Evolutionary conservation across 2,797 vertebrate genomes (phyloP).

Genomic region (Rousettus madagascariensis): DNA sequence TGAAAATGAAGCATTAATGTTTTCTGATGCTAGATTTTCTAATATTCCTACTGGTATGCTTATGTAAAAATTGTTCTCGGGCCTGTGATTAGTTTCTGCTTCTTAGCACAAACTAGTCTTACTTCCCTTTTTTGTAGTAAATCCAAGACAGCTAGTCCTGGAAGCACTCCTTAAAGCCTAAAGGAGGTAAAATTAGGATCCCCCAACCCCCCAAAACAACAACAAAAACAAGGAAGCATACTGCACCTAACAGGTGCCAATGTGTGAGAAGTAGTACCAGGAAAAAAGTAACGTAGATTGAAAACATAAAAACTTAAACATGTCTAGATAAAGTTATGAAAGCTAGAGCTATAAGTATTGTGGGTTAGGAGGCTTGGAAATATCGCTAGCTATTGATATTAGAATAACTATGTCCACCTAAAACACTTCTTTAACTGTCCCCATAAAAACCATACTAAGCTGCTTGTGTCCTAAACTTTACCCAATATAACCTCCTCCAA

Average conservation of each 20-base stretch:
- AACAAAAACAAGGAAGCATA: background rate
- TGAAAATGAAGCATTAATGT: background rate
- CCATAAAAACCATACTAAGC: background rate
- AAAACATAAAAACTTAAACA: background rate
- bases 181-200: background rate
- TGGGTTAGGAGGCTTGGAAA: background rate
- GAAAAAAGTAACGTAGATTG: background rate
- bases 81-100: background rate
- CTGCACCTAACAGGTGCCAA: background rate
- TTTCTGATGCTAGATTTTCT: background rate
- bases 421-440: background rate
- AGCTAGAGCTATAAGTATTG: background rate
- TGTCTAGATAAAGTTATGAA: background rate
- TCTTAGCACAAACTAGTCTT: background rate
- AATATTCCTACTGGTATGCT: background rate
- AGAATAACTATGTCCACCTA: background rate
- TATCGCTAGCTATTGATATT: background rate
- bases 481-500: background rate
- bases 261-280: background rate
- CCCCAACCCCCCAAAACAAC: no score
- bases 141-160: background rate
- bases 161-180: background rate
- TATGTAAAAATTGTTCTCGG: background rate
- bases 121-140: background rate
- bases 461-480: background rate